Conservation (phyloP, 1,140 invertebrate species). For the Drosophila lini region DNA sequence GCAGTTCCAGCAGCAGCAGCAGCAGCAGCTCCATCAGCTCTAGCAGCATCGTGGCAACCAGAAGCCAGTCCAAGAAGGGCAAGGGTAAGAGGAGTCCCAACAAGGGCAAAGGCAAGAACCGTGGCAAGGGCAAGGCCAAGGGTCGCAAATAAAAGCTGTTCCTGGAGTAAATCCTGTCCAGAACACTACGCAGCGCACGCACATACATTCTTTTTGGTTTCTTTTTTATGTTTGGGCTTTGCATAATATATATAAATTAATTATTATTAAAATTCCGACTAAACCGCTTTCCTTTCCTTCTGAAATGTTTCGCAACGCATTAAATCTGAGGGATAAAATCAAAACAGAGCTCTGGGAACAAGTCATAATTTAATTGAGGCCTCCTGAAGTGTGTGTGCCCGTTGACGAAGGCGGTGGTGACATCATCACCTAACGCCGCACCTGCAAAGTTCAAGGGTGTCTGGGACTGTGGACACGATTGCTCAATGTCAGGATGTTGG, state of each 20-base stretch:
- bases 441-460: constrained; percentile 37
- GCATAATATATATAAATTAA: background rate
- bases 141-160: background rate
- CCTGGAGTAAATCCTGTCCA: background rate
- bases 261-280: too few relatives aligned
- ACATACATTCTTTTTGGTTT: background rate
- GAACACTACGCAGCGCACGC: background rate
- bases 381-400: background rate
- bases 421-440: constrained; percentile 27
- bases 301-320: background rate
- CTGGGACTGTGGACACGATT: constrained; percentile 7
- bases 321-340: background rate
- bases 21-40: background rate
- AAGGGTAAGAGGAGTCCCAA: background rate
- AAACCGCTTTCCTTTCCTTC: background rate
- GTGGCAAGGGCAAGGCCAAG: constrained; percentile 3
- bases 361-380: constrained; percentile 19
- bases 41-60: background rate
- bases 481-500: constrained; percentile 39
- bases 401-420: constrained; percentile 22
- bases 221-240: background rate
- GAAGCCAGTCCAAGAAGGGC: background rate
- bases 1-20: background rate
- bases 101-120: background rate
- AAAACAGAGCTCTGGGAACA: background rate